These are phyloP conservation scores for Formica aserva DNA, from an alignment of 2,888 invertebrate genomes.

Conservation along the genomic window DNA sequence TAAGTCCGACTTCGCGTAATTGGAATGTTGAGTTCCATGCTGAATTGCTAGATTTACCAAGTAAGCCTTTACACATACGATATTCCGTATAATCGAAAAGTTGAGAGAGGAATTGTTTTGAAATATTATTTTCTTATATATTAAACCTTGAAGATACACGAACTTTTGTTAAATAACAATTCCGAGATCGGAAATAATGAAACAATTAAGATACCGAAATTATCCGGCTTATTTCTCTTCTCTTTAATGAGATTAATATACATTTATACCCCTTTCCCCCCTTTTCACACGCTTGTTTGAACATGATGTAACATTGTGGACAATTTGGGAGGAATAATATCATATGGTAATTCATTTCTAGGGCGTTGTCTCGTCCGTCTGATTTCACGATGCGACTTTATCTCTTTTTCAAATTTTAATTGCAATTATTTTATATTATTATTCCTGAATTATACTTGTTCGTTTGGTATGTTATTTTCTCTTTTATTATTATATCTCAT, in stretches of 20 bases:
- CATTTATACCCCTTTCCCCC: background rate
- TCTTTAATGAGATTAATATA: conserved; percentile 3
- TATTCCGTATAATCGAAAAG: conserved; percentile 16
- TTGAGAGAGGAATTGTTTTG: background rate
- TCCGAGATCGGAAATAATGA: background rate
- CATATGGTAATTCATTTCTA: conserved; percentile 19
- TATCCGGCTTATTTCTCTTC: background rate
- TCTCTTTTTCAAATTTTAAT: conserved; percentile 1
- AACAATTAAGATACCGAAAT: conserved; percentile 33
- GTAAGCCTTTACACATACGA: conserved; percentile 1
- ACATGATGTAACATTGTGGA: background rate
- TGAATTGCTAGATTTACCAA: conserved; percentile 3
- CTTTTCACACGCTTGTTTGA: background rate
- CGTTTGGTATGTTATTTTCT: background rate
- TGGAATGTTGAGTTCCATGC: conserved; percentile 69
- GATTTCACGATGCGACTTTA: background rate
- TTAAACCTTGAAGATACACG: background rate
- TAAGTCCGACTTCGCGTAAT: conserved; percentile 67
- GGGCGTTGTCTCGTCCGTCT: background rate
- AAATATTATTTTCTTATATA: background rate
- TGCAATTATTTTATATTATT: background rate
- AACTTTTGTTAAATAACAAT: background rate
- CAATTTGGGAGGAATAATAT: conserved; percentile 35
- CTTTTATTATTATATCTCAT: background rate
- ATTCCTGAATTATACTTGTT: background rate